A percentile compares a stretch with the other conserved stretches of the same genome.
Evolutionary conservation across 2,797 vertebrate species (phyloP).

Genomic region (Octomys mimax): DNA sequence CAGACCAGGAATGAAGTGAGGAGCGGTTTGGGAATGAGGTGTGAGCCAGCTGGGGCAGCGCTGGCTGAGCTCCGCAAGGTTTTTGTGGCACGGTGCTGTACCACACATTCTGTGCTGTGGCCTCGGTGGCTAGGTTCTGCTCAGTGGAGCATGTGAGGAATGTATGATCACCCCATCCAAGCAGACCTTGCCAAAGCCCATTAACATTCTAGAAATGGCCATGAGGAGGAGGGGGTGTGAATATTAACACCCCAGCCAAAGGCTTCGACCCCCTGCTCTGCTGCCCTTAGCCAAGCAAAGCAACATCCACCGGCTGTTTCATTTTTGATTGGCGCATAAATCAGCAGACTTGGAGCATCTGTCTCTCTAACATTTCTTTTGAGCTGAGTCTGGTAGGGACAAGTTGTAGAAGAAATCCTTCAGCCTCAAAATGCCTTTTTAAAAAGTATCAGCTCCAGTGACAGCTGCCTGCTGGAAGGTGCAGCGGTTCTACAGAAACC

Average conservation of each 20-base stretch:
- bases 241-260: not conserved
- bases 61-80: not conserved
- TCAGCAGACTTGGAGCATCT: not conserved
- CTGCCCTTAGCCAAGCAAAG: not conserved
- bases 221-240: not conserved
- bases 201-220: conserved; percentile 51
- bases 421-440: not conserved
- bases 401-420: conserved; percentile 10
- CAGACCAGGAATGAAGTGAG: not conserved
- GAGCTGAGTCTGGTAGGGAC: not conserved
- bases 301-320: not conserved
- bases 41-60: not conserved
- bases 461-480: not conserved
- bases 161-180: not conserved
- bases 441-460: not conserved
- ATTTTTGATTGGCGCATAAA: conserved; percentile 25
- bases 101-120: not conserved
- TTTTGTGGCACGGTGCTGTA: not conserved
- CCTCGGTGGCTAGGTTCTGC: conserved; percentile 34
- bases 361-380: not conserved
- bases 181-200: conserved; percentile 48
- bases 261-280: not conserved
- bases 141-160: not conserved
- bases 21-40: not conserved
- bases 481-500: not conserved